phyloP scores from a whole-genome alignment of 2,797 vertebrate genomes.

The Lepilemur ruficaudatus region DNA sequence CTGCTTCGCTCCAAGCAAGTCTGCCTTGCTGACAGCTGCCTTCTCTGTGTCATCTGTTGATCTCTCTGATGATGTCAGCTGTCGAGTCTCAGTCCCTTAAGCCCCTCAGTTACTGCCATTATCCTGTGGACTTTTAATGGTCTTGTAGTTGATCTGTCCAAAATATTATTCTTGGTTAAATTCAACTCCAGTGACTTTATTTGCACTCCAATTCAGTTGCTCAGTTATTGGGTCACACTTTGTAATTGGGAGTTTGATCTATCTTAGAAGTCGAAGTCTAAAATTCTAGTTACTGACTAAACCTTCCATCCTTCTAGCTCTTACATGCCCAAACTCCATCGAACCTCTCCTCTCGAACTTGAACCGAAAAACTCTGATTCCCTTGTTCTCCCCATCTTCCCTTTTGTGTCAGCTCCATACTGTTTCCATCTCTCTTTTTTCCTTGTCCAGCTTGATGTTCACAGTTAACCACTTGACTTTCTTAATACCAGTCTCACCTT shows the following conservation, averaged over 20 bases:
- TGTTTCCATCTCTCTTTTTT: not conserved
- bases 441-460: not conserved
- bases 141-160: not conserved
- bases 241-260: not conserved
- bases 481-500: not conserved
- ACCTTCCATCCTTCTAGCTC: not conserved
- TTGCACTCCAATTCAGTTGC: not conserved
- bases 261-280: not conserved
- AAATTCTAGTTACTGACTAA: not conserved
- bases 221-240: not conserved
- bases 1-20: not conserved
- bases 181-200: not conserved
- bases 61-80: not conserved
- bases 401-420: not conserved
- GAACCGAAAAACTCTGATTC: not conserved
- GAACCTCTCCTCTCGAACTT: too few relatives aligned
- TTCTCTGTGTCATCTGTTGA: not conserved
- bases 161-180: not conserved
- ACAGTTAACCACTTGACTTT: not conserved
- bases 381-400: not conserved
- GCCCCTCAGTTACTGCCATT: not conserved
- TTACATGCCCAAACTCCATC: not conserved
- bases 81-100: not conserved
- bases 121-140: not conserved
- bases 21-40: not conserved